Evolutionary conservation across 2,888 invertebrate genomes (phyloP).

Genomic region (Danaus chrysippus): DNA sequence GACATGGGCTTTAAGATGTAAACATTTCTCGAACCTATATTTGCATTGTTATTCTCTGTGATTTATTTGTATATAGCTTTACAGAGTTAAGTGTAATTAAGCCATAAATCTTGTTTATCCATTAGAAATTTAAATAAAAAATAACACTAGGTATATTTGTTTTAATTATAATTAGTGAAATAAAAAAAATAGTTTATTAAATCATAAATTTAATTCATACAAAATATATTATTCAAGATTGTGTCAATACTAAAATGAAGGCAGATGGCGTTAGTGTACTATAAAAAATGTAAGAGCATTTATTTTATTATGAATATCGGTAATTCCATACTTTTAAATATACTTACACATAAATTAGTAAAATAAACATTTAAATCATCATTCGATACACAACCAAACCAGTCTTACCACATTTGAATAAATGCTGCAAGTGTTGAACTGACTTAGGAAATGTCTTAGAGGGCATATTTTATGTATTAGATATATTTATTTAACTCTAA

Average conservation of each 20-base stretch:
- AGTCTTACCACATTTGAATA: slow-evolving; percentile 23
- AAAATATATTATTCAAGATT: slow-evolving; percentile 62
- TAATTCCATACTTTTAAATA: neutral
- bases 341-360: slow-evolving; percentile 16
- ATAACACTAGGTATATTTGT: neutral
- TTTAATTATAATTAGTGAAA: slow-evolving; percentile 19
- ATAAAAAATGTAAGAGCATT: neutral
- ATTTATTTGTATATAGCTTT: slow-evolving; percentile 54
- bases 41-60: slow-evolving; percentile 50
- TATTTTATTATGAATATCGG: neutral
- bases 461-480: neutral
- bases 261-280: neutral
- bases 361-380: slow-evolving; percentile 17
- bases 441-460: neutral
- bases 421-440: slow-evolving; percentile 16
- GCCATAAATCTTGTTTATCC: slow-evolving; percentile 2
- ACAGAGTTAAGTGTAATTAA: slow-evolving; percentile 34
- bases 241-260: slow-evolving; percentile 7
- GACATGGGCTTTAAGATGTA: too few species aligned
- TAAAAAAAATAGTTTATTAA: slow-evolving; percentile 26
- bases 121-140: slow-evolving; percentile 48
- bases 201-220: slow-evolving; percentile 63
- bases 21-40: slow-evolving; percentile 23
- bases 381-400: slow-evolving; percentile 28
- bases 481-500: too few species aligned